Conservation (phyloP, 1,140 invertebrate genomes). For the Diabrotica undecimpunctata region DNA sequence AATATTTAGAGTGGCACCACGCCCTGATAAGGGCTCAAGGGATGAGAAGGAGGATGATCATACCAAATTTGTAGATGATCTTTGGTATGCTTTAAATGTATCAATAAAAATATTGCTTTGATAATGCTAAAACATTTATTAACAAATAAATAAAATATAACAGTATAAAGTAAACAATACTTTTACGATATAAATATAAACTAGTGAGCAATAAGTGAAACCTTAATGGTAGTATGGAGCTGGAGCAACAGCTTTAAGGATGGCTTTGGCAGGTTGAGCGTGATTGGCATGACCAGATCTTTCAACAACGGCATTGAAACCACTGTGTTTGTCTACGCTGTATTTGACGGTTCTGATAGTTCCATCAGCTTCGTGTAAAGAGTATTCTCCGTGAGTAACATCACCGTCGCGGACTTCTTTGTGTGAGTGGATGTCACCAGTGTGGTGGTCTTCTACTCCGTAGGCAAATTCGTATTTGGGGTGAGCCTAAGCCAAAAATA, state of each 20-base stretch:
- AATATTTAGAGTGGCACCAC: too few species aligned
- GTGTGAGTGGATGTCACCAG: conserved; percentile 41
- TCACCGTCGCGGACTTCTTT: conserved; percentile 35
- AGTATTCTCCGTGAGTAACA: conserved; percentile 31
- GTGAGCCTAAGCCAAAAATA: conserved; percentile 21
- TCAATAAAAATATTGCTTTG: too few species aligned
- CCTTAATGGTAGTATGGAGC: conserved; percentile 12
- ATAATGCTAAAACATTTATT: too few species aligned
- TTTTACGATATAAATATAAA: background rate
- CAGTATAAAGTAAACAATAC: background rate
- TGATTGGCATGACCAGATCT: conserved; percentile 27
- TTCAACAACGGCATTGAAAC: conserved; percentile 38
- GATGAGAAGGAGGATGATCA: too few species aligned
- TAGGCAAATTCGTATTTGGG: conserved; percentile 36
- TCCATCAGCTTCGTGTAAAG: conserved; percentile 53
- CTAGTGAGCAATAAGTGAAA: background rate
- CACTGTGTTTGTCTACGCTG: conserved; percentile 52
- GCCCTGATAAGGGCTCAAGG: too few species aligned
- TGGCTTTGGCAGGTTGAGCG: conserved; percentile 13
- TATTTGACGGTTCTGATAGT: conserved; percentile 54
- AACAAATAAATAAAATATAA: background rate
- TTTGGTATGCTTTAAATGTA: too few species aligned
- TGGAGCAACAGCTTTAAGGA: conserved; percentile 9
- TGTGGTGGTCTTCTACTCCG: conserved; percentile 50
- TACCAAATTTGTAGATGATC: too few species aligned